Base-by-base conservation (phyloP, 2,113 vertebrate species). In the Lycaon pictus region DNA sequence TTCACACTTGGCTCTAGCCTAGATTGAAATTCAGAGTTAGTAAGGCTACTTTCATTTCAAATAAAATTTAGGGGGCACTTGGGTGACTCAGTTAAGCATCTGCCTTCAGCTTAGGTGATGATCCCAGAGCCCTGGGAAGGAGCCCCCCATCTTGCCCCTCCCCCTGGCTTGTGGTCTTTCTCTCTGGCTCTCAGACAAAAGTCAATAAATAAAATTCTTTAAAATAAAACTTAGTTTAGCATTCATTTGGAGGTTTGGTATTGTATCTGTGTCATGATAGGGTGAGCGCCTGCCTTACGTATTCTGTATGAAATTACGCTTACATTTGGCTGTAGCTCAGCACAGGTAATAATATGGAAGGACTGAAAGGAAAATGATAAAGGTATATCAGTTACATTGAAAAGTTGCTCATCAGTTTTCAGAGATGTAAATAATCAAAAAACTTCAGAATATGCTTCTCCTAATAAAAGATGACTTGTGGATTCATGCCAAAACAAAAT, bases 401-500 rank as follows among this genome's bases (percentile, higher is more conserved):
- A 92, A 86, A 95, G 22, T 72, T 25, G 81, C 16, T 69, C 43
- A 67, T 84, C 12, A 58, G 16, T 93, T 94, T 91, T 95, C 83
- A 93, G 72, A 90, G n/a, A 62, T 94, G 5, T 60, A 77, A 85
- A 67, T 58, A 81, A 90, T 63, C 20, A 84, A 51, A 84, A 74
- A 62, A 80, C 37, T 83, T 90, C 53, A 96, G 67, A 93, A 88
- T 96, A 87, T 55, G 35, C 13, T 48, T 90, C 37, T 4, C 81
- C 71, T 71, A 77, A 51, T 62, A 55, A 91, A 72, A 1, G 15
- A 65, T 55, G 58, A 84, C 32, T 80, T 55, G 20, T 82, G 60
- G 15, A 80, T 82, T 92, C 22, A 60, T 43, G 53, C 16, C 67
- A 76, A 85, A 88, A 71, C 67, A 90, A 63, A 90, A 43, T 23